phyloP scores from a whole-genome alignment of 2,888 invertebrate species.

The Baccha elongata region DNA sequence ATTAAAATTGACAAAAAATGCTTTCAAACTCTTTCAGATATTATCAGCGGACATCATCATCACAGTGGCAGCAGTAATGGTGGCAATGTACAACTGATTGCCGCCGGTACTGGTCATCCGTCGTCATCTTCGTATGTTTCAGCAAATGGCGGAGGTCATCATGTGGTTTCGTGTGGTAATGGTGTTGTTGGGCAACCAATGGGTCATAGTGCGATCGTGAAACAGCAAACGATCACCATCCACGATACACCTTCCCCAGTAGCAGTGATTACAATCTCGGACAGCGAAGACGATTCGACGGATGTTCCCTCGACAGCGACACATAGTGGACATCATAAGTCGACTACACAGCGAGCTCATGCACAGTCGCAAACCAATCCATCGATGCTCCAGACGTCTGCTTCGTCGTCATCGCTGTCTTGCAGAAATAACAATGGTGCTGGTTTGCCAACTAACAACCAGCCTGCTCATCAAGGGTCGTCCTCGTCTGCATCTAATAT shows the following conservation, averaged over 20 bases:
- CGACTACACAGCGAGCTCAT: slow-evolving; percentile 78
- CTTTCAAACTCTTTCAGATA: slow-evolving; percentile 24
- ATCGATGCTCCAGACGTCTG: slow-evolving; percentile 78
- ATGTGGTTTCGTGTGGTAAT: slow-evolving; percentile 67
- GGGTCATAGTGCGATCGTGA: slow-evolving; percentile 77
- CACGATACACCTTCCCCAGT: slow-evolving; percentile 97
- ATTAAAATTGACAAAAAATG: background rate
- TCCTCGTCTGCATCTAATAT: slow-evolving; percentile 66
- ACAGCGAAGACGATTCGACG: slow-evolving; percentile 94
- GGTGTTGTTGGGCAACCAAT: slow-evolving; percentile 75
- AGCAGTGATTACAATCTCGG: slow-evolving; percentile 97
- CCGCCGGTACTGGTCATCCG: slow-evolving; percentile 73
- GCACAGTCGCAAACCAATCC: slow-evolving; percentile 81
- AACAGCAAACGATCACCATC: slow-evolving; percentile 94
- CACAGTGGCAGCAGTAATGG: slow-evolving; percentile 74
- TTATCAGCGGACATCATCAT: slow-evolving; percentile 70
- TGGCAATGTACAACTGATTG: slow-evolving; percentile 74
- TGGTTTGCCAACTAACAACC: slow-evolving; percentile 75
- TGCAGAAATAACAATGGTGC: slow-evolving; percentile 76
- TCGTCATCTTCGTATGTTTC: slow-evolving; percentile 76
- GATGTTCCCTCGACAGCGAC: slow-evolving; percentile 77
- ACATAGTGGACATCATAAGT: slow-evolving; percentile 74
- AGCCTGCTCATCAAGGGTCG: slow-evolving; percentile 74
- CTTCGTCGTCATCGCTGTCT: slow-evolving; percentile 76
- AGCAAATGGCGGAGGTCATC: slow-evolving; percentile 75